phyloP scores from a whole-genome alignment of 2,113 vertebrate genomes.

The Fregata magnificens region DNA sequence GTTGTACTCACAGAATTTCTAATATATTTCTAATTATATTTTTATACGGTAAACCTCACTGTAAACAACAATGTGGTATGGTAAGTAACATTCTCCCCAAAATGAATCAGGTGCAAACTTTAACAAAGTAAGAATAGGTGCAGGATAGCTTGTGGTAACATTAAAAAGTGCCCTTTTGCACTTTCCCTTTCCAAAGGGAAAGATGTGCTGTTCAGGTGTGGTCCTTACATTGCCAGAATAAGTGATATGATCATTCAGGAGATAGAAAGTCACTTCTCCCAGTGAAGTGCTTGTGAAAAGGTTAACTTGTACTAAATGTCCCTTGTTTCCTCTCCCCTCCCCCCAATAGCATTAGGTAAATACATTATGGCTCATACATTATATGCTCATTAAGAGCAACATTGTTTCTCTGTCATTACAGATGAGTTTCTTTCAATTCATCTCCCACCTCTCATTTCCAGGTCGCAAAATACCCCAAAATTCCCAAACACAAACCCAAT shows the following conservation, averaged over 20 bases:
- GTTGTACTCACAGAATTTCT: not conserved
- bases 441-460: not conserved
- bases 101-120: not conserved
- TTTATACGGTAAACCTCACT: not conserved
- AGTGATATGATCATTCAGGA: not conserved
- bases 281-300: not conserved
- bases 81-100: not conserved
- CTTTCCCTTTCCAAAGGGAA: too few relatives aligned
- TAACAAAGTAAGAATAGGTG: not conserved
- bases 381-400: not conserved
- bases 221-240: not conserved
- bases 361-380: not conserved
- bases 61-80: not conserved
- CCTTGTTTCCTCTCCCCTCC: not conserved
- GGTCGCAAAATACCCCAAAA: not conserved
- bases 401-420: not conserved
- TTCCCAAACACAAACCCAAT: not conserved
- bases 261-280: not conserved
- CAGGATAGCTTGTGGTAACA: not conserved
- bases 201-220: not conserved
- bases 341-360: not conserved
- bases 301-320: not conserved
- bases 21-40: not conserved
- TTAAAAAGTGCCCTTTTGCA: not conserved
- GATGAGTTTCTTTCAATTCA: rapidly evolving